Percentiles rank a stretch among this genome's conserved stretches.
These are phyloP conservation scores for Passer montanus DNA, from an alignment of 2,113 vertebrate genomes.

Conservation along the genomic window DNA sequence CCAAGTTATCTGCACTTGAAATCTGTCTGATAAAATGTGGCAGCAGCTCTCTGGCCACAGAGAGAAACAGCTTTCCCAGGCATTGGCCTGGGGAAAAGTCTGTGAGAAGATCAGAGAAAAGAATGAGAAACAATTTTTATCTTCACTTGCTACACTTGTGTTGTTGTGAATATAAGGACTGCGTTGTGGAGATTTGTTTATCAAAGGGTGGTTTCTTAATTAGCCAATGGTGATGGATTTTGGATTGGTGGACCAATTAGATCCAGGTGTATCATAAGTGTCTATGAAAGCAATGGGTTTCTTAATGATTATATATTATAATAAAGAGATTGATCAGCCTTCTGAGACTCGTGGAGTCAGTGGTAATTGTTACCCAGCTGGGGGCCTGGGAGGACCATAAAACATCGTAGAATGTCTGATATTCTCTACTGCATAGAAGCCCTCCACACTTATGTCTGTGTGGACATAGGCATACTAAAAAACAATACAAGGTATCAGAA, in stretches of 20 bases:
- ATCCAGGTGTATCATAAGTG: not conserved
- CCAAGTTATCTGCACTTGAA: rapidly evolving
- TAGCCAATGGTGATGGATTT: not conserved
- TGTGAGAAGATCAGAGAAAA: not conserved
- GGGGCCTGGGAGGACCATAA: not conserved
- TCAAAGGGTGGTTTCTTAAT: not conserved
- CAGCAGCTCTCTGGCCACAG: not conserved
- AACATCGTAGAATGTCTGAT: rapidly evolving
- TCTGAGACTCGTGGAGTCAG: not conserved
- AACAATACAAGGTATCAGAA: not conserved
- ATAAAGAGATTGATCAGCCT: not conserved
- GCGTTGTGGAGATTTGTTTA: not conserved
- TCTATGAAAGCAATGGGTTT: not conserved
- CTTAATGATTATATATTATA: not conserved
- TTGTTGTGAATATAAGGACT: not conserved
- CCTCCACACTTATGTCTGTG: rapidly evolving
- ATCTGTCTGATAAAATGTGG: not conserved
- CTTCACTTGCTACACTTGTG: not conserved
- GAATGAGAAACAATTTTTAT: not conserved
- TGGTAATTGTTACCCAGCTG: not conserved
- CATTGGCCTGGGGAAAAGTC: not conserved
- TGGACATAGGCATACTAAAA: not conserved
- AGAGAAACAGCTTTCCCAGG: not conserved
- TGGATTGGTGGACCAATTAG: not conserved
- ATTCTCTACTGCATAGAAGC: rapidly evolving